Percentiles rank a stretch among this genome's conserved stretches.
These are phyloP conservation scores for Drosophila borealis DNA, from an alignment of 2,888 invertebrate species.

Conservation along the genomic window DNA sequence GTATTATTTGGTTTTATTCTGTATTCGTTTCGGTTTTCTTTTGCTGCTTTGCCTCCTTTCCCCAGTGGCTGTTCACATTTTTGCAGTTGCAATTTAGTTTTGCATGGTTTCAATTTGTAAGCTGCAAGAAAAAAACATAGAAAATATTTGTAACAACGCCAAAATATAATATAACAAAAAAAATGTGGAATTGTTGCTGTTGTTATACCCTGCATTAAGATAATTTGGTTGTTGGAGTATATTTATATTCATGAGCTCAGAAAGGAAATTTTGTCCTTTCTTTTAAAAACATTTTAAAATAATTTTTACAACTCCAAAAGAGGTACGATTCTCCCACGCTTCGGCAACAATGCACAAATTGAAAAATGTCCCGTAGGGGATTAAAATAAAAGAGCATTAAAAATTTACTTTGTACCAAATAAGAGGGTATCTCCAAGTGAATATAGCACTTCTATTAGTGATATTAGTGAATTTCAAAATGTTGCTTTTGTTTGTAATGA, in stretches of 20 bases:
- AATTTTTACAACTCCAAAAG: no score
- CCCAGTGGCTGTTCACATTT: slow-evolving; percentile 24
- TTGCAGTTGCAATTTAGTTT: slow-evolving; percentile 51
- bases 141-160: slow-evolving; percentile 11
- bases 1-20: slow-evolving; percentile 26
- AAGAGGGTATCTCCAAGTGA: background rate
- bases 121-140: slow-evolving; percentile 48
- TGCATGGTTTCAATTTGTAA: slow-evolving; percentile 59
- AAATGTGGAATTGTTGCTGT: background rate
- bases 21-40: slow-evolving; percentile 22
- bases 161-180: background rate
- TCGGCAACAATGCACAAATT: no score
- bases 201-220: background rate
- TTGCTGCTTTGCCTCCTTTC: slow-evolving; percentile 7
- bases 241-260: no score
- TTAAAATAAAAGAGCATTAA: no score
- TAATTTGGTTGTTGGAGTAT: background rate
- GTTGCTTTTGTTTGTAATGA: background rate
- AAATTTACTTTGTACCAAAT: no score
- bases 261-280: no score
- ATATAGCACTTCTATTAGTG: background rate
- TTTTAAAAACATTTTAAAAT: no score
- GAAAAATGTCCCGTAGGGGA: no score
- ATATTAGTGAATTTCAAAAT: background rate
- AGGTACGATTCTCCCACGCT: no score